phyloP scores from a whole-genome alignment of 2,888 invertebrate genomes.

The Nudaria mundana region DNA sequence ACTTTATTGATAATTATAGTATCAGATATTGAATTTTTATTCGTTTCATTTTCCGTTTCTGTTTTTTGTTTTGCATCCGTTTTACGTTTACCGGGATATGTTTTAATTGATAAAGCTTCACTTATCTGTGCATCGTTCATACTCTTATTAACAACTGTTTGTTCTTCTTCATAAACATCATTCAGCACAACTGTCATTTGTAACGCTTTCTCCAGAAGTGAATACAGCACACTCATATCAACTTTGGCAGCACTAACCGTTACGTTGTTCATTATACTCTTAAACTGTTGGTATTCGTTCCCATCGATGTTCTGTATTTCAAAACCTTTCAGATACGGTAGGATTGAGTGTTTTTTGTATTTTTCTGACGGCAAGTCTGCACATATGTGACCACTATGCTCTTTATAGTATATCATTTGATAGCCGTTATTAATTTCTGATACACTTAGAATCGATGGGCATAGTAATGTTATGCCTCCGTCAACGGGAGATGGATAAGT shows the following conservation, averaged over 20 bases:
- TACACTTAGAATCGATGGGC: constrained; percentile 47
- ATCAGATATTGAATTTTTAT: constrained; percentile 10
- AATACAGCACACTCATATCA: constrained; percentile 36
- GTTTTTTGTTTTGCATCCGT: constrained; percentile 15
- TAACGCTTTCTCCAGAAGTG: constrained; percentile 45
- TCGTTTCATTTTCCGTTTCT: not conserved
- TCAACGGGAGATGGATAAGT: constrained; percentile 18
- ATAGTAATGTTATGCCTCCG: constrained; percentile 29
- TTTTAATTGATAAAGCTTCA: constrained; percentile 30
- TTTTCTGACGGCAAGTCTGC: constrained; percentile 17
- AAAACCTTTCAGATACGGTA: constrained; percentile 30
- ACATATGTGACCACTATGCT: constrained; percentile 44
- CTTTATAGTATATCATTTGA: constrained; percentile 49
- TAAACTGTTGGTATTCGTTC: constrained; percentile 40
- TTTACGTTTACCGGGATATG: constrained; percentile 22
- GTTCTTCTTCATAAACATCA: constrained; percentile 31
- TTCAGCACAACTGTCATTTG: constrained; percentile 51
- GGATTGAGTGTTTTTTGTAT: constrained; percentile 42
- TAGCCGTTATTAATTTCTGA: constrained; percentile 47
- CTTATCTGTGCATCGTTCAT: constrained; percentile 41
- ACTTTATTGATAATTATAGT: not conserved
- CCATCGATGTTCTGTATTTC: constrained; percentile 13
- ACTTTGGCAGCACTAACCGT: constrained; percentile 40
- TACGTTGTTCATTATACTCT: constrained; percentile 46
- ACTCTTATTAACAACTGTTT: constrained; percentile 9